phyloP scores from a whole-genome alignment of 2,113 vertebrate genomes.

The Zosterops borbonicus region DNA sequence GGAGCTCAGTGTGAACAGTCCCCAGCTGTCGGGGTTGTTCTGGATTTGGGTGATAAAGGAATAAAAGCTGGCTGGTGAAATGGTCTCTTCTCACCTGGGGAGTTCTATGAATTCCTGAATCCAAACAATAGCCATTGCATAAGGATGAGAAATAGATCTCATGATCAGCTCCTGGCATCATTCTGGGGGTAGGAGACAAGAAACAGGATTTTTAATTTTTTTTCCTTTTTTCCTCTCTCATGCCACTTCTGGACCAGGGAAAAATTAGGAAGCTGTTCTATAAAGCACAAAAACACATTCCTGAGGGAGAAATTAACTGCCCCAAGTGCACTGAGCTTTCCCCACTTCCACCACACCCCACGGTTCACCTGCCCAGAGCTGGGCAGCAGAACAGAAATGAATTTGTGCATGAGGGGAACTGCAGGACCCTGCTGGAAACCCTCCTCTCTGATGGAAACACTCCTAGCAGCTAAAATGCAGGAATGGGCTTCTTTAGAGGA shows the following conservation, averaged over 20 bases:
- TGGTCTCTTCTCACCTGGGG: neutral
- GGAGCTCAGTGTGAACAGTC: rapidly evolving
- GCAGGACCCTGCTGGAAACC: neutral
- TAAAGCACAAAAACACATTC: neutral
- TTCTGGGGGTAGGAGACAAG: neutral
- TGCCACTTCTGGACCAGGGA: neutral
- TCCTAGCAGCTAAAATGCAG: neutral
- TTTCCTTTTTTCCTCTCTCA: neutral
- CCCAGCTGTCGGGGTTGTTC: neutral
- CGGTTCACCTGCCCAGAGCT: neutral
- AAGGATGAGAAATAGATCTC: neutral
- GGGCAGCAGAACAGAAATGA: neutral
- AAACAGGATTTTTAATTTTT: rapidly evolving
- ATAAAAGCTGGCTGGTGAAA: neutral
- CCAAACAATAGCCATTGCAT: neutral
- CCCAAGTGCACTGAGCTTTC: neutral
- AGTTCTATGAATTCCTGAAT: neutral
- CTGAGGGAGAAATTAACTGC: neutral
- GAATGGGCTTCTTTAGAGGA: neutral
- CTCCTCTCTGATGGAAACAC: neutral
- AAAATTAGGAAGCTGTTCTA: neutral
- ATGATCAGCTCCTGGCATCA: neutral
- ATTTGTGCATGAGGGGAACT: neutral
- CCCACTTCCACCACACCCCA: neutral
- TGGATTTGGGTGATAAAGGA: neutral